Conservation (phyloP, 2,797 vertebrate genomes). For the Vireo griseus region DNA sequence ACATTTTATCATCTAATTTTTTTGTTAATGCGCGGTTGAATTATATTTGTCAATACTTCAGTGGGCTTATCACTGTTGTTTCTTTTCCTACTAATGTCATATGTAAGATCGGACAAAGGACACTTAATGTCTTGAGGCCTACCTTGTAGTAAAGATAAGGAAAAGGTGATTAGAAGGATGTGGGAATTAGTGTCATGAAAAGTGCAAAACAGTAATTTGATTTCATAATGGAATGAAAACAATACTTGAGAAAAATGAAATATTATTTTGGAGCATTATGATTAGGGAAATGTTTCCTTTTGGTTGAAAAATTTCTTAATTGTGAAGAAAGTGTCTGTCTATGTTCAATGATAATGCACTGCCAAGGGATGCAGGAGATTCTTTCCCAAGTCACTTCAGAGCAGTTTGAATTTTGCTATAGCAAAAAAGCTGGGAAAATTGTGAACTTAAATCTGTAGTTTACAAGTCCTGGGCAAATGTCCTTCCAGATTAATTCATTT, state of each 20-base stretch:
- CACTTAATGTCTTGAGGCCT: neutral
- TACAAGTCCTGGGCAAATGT: neutral
- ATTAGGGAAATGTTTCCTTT: neutral
- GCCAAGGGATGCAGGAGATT: neutral
- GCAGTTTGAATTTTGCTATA: neutral
- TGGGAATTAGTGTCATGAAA: neutral
- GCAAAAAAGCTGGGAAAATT: neutral
- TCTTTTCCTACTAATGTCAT: neutral
- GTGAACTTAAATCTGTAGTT: neutral
- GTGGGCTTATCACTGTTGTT: neutral
- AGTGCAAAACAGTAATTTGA: neutral
- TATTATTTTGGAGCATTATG: neutral
- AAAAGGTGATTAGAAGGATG: neutral
- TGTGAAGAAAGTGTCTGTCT: neutral
- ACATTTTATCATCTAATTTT: neutral
- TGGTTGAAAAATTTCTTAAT: neutral
- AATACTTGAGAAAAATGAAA: neutral
- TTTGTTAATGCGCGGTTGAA: neutral
- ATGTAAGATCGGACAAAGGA: neutral
- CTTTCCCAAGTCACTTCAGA: neutral
- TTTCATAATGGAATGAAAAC: neutral
- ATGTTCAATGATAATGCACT: neutral
- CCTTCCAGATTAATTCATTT: neutral
- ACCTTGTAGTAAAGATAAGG: neutral
- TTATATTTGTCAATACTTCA: neutral